These are phyloP conservation scores for Drosophila lacteicornis DNA, from an alignment of 1,140 invertebrate genomes.

Conservation along the genomic window DNA sequence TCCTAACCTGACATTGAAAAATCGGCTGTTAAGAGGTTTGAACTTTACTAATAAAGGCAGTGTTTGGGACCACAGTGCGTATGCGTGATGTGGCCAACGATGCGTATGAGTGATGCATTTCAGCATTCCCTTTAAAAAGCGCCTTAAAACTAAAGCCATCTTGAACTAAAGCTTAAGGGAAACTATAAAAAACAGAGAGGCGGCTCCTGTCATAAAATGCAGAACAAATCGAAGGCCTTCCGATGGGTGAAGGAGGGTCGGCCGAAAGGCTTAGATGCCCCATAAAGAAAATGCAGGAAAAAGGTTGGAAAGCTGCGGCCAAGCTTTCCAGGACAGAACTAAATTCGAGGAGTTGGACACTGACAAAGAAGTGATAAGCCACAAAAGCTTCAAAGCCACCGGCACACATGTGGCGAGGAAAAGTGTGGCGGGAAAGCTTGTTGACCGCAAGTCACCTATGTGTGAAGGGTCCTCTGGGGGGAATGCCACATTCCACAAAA, in stretches of 20 bases:
- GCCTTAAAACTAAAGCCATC: background rate
- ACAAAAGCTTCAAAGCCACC: constrained; percentile 48
- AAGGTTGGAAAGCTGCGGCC: constrained; percentile 30
- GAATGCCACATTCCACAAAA: background rate
- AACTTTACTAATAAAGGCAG: background rate
- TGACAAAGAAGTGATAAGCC: constrained; percentile 51
- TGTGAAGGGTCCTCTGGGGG: background rate
- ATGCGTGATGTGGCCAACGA: background rate
- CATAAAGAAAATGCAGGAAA: constrained; percentile 23
- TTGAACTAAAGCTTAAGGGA: background rate
- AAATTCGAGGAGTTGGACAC: constrained; percentile 20
- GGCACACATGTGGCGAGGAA: constrained; percentile 4
- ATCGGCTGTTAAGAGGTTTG: too few species aligned
- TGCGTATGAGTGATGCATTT: constrained; percentile 7
- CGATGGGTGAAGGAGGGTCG: background rate
- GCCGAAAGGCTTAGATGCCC: constrained; percentile 1
- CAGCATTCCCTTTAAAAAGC: background rate
- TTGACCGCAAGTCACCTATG: constrained; percentile 34
- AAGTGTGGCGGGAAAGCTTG: constrained; percentile 26
- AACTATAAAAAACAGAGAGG: background rate
- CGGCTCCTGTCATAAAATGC: constrained; percentile 2
- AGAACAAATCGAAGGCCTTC: background rate
- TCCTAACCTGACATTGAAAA: too few species aligned
- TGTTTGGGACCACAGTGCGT: background rate
- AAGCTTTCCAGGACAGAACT: constrained; percentile 36